Base-by-base conservation (phyloP, 2,888 invertebrate species). In the Amblyteles armatorius region DNA sequence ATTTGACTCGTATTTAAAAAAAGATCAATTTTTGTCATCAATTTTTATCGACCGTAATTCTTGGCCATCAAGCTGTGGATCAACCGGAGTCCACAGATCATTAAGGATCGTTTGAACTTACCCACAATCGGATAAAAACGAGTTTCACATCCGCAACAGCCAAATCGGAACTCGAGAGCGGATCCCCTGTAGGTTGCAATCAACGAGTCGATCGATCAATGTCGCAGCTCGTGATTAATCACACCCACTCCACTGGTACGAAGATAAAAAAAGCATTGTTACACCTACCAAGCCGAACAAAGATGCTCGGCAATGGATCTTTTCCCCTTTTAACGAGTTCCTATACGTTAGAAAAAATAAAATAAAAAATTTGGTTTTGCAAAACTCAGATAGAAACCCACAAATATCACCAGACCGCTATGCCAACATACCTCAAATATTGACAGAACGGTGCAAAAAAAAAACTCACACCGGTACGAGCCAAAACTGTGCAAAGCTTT, bases 161-260 rank as follows among this genome's bases (percentile, higher is more conserved):
- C 13, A 50, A 79, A 79, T 79, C 71, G 63, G 63, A 63, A 63
- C 63, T 63, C n/a, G 26, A 48, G 36, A 26, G 33, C 19, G 48
- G 52, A 29, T 29, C 11, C 33, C 40, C 16, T 55, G 33, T 40
- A 52, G n/a, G 65, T 4, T 79, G 26, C 63, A 52, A 79, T 79
- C 72, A 55, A n/a, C 65, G 65, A 40, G 65, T 67, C 72, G 52
- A 79, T 79, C 65, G 40, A 79, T 79, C 79, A 79, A 72, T 72
- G 79, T 65, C 65, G 55, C 33, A 0, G 7, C 71, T 60, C 16
- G 36, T 72, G 19, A 79, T 79, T 72, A 72, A 79, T 79, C 72
- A 72, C 65, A 40, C 60, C 22, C n/a, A 71, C 26, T 29, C 13
- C 63, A 44, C 26, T 71, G 67, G 71, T 40, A 29, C 65, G 19